phyloP scores from a whole-genome alignment of 2,888 invertebrate genomes.

The Xylota sylvarum region DNA sequence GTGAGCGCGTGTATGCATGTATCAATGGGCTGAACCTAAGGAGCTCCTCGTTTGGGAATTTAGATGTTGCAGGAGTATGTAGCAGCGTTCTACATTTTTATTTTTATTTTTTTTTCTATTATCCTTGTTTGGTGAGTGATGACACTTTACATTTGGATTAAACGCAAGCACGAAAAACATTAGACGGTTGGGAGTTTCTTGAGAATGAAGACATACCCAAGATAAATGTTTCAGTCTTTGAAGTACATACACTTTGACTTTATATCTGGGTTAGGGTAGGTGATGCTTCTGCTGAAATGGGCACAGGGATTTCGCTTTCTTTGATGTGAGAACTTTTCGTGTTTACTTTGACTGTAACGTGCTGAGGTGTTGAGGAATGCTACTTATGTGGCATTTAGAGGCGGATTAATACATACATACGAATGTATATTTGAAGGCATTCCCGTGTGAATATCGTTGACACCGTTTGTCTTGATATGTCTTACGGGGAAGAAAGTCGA shows the following conservation, averaged over 20 bases:
- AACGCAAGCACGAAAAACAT: not conserved
- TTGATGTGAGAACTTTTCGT: slow-evolving; percentile 30
- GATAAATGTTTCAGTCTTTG: slow-evolving; percentile 21
- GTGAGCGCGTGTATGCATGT: slow-evolving; percentile 10
- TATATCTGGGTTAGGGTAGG: slow-evolving; percentile 16
- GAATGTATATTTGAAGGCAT: not conserved
- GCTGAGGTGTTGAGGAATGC: slow-evolving; percentile 24
- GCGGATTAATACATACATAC: not conserved
- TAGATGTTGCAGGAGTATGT: slow-evolving; percentile 8
- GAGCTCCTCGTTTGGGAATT: slow-evolving; percentile 53
- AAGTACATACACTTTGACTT: slow-evolving; percentile 27
- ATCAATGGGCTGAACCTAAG: slow-evolving; percentile 24
- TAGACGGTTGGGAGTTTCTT: not conserved
- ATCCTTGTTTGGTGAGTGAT: slow-evolving; percentile 33
- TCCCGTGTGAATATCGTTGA: slow-evolving; percentile 19
- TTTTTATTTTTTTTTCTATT: slow-evolving; percentile 22
- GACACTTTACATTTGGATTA: slow-evolving; percentile 33
- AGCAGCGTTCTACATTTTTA: slow-evolving; percentile 33
- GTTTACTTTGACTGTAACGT: slow-evolving; percentile 16
- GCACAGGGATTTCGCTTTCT: slow-evolving; percentile 3
- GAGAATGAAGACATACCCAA: slow-evolving; percentile 16
- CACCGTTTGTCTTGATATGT: not conserved
- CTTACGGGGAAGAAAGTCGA: not conserved
- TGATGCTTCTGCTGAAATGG: not conserved
- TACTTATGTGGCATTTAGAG: slow-evolving; percentile 15